phyloP scores from a whole-genome alignment of 2,113 vertebrate species.

The Ceyx cyanopectus region DNA sequence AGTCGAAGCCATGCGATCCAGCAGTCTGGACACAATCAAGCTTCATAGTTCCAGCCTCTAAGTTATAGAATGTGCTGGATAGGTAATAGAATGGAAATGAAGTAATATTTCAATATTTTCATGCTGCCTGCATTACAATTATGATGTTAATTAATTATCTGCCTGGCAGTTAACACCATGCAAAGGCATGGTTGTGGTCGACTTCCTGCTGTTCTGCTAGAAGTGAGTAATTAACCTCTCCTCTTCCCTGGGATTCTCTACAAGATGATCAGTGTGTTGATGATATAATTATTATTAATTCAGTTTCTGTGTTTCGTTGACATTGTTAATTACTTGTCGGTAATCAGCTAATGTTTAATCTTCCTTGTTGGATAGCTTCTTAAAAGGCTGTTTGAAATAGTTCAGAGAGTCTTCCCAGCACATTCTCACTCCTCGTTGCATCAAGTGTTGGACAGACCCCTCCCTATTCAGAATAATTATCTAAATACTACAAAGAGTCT shows the following conservation, averaged over 20 bases:
- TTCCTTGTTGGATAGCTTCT: slow-evolving; percentile 78
- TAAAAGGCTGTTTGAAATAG: slow-evolving; percentile 70
- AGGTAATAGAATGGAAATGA: slow-evolving; percentile 72
- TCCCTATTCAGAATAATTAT: slow-evolving; percentile 75
- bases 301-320: slow-evolving; percentile 83
- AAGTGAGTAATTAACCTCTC: slow-evolving; percentile 89
- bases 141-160: slow-evolving; percentile 86
- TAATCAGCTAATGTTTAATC: slow-evolving; percentile 91
- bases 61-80: slow-evolving; percentile 35
- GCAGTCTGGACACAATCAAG: background rate
- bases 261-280: slow-evolving; percentile 82
- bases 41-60: background rate
- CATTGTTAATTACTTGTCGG: slow-evolving; percentile 90
- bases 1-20: background rate
- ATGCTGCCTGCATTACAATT: slow-evolving; percentile 78
- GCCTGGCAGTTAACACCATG: slow-evolving; percentile 79
- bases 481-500: slow-evolving; percentile 60
- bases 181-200: slow-evolving; percentile 76
- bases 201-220: slow-evolving; percentile 79
- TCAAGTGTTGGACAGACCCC: slow-evolving; percentile 57
- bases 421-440: slow-evolving; percentile 42
- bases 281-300: slow-evolving; percentile 91
- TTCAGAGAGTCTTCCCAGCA: slow-evolving; percentile 49
- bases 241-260: slow-evolving; percentile 83
- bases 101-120: slow-evolving; percentile 81